phyloP scores from a whole-genome alignment of 2,113 vertebrate species.

The Erinaceus europaeus region DNA sequence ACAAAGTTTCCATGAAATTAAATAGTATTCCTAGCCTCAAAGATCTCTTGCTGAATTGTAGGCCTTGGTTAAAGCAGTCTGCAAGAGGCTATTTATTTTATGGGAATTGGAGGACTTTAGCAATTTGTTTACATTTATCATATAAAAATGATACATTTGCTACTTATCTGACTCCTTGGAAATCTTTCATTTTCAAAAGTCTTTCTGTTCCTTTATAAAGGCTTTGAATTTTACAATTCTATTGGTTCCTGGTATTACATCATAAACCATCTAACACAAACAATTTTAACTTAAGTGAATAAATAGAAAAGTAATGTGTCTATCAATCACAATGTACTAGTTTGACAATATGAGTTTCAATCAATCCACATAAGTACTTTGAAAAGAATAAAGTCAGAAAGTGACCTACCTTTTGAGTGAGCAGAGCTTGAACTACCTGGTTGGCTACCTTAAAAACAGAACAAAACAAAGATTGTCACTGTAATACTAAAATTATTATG shows the following conservation, averaged over 20 bases:
- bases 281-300: conserved; percentile 32
- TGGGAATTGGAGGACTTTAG: background rate
- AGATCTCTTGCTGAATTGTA: background rate
- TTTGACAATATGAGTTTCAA: conserved; percentile 17
- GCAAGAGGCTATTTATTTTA: background rate
- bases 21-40: background rate
- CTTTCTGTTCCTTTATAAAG: background rate
- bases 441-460: conserved; percentile 90
- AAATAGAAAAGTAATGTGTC: conserved; percentile 32
- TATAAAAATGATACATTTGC: background rate
- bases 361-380: background rate
- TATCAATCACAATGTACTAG: conserved; percentile 53
- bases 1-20: background rate
- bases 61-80: background rate
- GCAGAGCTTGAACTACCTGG: conserved; percentile 94
- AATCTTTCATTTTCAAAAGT: conserved; percentile 20
- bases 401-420: conserved; percentile 93
- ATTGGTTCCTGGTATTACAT: background rate
- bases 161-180: background rate
- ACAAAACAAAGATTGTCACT: conserved; percentile 54
- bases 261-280: conserved; percentile 5
- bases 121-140: background rate
- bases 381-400: conserved; percentile 41
- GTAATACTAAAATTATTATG: conserved; percentile 17
- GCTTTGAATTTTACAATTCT: conserved; percentile 15